Conservation (phyloP, 2,113 vertebrate genomes). For the Percina caprodes region DNA sequence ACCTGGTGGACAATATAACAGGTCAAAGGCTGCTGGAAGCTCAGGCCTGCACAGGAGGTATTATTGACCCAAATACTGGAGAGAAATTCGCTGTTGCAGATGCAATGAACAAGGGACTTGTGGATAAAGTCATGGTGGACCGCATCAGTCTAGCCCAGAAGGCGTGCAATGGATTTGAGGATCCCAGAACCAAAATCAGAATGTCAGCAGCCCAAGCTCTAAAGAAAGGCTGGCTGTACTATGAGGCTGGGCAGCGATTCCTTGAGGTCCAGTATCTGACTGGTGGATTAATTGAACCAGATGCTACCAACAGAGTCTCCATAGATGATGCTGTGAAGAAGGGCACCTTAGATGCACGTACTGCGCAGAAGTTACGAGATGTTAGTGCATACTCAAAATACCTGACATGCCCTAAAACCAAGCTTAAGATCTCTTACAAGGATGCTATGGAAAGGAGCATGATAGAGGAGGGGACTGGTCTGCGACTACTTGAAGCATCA, state of each 20-base stretch:
- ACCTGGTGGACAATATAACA: constrained; percentile 95
- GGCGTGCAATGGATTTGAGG: constrained; percentile 96
- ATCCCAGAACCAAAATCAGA: constrained; percentile 96
- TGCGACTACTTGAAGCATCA: constrained; percentile 93
- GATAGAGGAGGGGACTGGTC: constrained; percentile 91
- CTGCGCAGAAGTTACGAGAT: constrained; percentile 95
- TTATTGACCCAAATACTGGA: constrained; percentile 92
- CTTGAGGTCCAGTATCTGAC: constrained; percentile 98
- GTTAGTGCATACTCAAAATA: constrained; percentile 94
- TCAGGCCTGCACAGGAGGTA: constrained; percentile 96
- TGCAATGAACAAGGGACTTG: constrained; percentile 90
- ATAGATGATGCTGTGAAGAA: constrained; percentile 94
- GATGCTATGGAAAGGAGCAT: constrained; percentile 98
- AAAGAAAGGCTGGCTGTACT: constrained; percentile 99
- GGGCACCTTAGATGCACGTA: constrained; percentile 92
- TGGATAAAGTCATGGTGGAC: constrained; percentile 98
- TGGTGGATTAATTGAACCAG: constrained; percentile 94
- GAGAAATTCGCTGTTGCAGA: constrained; percentile 90
- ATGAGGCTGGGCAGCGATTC: constrained; percentile 96
- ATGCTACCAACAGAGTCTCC: constrained; percentile 85
- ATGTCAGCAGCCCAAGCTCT: constrained; percentile 98
- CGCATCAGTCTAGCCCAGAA: constrained; percentile 97
- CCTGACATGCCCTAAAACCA: constrained; percentile 98
- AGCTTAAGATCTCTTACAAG: constrained; percentile 98
- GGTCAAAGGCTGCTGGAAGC: constrained; percentile 95